phyloP scores from a whole-genome alignment of 1,140 invertebrate genomes.

The Rhyzopertha dominica region DNA sequence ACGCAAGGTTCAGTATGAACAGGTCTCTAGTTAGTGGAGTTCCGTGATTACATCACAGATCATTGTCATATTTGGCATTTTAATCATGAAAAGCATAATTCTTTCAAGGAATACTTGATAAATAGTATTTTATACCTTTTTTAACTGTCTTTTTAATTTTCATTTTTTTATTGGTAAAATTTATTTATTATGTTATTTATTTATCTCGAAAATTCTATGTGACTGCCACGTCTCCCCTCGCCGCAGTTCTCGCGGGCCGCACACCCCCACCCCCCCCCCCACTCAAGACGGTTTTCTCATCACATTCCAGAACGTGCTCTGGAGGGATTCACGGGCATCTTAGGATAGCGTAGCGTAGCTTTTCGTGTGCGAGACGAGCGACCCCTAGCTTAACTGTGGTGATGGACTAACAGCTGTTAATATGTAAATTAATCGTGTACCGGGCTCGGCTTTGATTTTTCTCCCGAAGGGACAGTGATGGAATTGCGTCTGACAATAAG shows the following conservation, averaged over 20 bases:
- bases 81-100: too few relatives aligned
- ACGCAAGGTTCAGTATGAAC: too few relatives aligned
- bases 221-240: slow-evolving; percentile 32
- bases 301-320: slow-evolving; percentile 46
- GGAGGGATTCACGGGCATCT: slow-evolving; percentile 46
- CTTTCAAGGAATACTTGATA: too few relatives aligned
- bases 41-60: too few relatives aligned
- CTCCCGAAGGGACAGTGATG: too few relatives aligned
- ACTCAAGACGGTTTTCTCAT: too few relatives aligned
- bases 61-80: too few relatives aligned
- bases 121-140: too few relatives aligned
- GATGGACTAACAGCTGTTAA: slow-evolving; percentile 41
- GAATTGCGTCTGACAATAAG: too few relatives aligned
- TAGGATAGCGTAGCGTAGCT: slow-evolving; percentile 32
- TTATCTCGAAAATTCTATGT: slow-evolving; percentile 8
- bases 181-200: slow-evolving; percentile 1
- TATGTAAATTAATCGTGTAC: slow-evolving; percentile 39
- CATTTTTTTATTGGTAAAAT: background rate
- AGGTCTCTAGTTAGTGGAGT: too few relatives aligned
- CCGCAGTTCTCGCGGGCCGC: slow-evolving; percentile 31
- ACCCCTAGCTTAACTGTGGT: slow-evolving; percentile 37
- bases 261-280: slow-evolving; percentile 29
- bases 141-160: too few relatives aligned
- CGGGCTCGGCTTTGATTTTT: too few relatives aligned
- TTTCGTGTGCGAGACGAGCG: slow-evolving; percentile 7